Evolutionary conservation across 1,140 invertebrate genomes (phyloP).

Genomic region (Mamestra configurata): DNA sequence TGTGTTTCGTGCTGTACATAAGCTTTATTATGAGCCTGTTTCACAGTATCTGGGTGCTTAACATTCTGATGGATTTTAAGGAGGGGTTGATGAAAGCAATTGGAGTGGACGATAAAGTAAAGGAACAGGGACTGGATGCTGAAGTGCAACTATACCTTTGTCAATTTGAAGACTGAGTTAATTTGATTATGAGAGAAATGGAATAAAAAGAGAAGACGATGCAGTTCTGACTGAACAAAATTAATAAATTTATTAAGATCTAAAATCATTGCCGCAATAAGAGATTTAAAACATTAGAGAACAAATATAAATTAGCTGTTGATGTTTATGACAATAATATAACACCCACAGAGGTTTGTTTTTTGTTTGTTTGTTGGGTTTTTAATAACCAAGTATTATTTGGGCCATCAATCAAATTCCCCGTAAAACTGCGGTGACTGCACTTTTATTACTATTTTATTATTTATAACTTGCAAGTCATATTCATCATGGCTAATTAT

Average conservation of each 20-base stretch:
- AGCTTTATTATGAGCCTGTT: neutral
- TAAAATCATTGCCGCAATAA: too few species aligned
- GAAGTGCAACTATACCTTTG: neutral
- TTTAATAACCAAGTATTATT: neutral
- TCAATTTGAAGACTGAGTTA: too few species aligned
- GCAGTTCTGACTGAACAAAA: neutral
- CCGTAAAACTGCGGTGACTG: conserved; percentile 1
- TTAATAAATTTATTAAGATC: neutral
- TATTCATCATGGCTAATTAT: conserved; percentile 30
- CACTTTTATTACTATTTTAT: neutral
- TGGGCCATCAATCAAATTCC: neutral
- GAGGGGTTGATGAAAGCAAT: neutral
- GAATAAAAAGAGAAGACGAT: neutral
- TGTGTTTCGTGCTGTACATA: neutral
- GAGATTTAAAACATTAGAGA: too few species aligned
- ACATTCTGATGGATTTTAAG: neutral
- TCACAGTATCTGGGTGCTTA: neutral
- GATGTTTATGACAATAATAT: too few species aligned
- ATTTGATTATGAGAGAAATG: neutral
- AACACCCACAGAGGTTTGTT: neutral
- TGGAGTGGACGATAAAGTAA: neutral
- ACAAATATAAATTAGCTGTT: too few species aligned
- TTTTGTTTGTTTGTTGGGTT: too few species aligned
- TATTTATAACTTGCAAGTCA: conserved; percentile 14
- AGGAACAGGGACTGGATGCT: too few species aligned